Evolutionary conservation across 2,797 vertebrate species (phyloP).

Genomic region (Mus minutoides): DNA sequence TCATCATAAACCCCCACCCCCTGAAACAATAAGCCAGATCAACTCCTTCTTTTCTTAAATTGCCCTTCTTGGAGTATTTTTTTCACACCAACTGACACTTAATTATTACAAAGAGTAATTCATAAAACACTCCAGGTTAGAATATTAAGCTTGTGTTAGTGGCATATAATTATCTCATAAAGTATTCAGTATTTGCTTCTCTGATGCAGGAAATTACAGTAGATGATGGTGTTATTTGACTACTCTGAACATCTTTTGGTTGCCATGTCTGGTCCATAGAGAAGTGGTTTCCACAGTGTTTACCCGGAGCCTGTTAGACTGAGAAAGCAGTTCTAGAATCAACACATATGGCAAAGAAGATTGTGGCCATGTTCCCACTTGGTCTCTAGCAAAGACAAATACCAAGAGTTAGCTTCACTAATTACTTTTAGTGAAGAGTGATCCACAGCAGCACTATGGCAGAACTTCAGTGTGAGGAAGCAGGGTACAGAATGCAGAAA

Average conservation of each 20-base stretch:
- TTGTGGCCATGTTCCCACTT: not conserved
- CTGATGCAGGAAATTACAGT: not conserved
- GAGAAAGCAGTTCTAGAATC: rapidly evolving
- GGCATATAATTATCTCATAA: not conserved
- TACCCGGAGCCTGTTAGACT: not conserved
- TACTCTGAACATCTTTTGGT: not conserved
- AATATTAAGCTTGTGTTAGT: not conserved
- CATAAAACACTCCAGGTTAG: not conserved
- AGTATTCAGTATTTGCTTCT: not conserved
- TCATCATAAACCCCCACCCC: not conserved
- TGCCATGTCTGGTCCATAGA: not conserved
- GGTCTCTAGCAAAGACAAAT: not conserved
- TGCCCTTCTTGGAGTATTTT: not conserved
- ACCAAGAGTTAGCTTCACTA: not conserved
- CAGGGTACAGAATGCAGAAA: too few species aligned
- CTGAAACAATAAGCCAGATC: not conserved
- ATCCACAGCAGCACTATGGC: too few species aligned
- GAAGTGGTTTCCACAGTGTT: not conserved
- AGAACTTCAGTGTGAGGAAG: not conserved
- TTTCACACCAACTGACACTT: too few species aligned
- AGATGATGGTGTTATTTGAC: not conserved
- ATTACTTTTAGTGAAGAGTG: not conserved
- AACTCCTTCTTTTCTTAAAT: not conserved
- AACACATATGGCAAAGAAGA: not conserved
- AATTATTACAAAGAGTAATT: not conserved